Evolutionary conservation across 1,140 invertebrate genomes (phyloP).

Genomic region (Bombus superbus): DNA sequence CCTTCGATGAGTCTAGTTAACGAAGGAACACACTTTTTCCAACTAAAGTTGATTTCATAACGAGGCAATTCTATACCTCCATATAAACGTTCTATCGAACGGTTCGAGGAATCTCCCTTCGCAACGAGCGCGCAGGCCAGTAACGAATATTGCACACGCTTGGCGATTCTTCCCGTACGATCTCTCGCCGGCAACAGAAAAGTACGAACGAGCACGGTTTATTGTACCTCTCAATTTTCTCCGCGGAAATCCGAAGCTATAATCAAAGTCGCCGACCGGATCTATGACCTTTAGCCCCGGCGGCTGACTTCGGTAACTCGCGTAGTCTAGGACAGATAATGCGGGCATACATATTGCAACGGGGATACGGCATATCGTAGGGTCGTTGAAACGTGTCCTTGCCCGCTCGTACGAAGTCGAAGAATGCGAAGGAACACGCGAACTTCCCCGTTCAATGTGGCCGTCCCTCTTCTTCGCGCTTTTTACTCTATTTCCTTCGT

Average conservation of each 20-base stretch:
- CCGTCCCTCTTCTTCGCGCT: background rate
- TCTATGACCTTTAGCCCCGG: slow-evolving; percentile 56
- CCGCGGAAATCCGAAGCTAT: slow-evolving; percentile 60
- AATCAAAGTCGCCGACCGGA: slow-evolving; percentile 57
- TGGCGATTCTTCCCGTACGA: background rate
- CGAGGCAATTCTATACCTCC: background rate
- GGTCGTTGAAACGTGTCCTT: slow-evolving; percentile 51
- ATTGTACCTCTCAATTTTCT: slow-evolving; percentile 62
- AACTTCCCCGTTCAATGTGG: background rate
- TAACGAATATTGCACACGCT: slow-evolving; percentile 25
- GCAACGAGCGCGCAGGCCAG: background rate
- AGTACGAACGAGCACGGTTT: slow-evolving; percentile 46
- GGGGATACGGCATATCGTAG: slow-evolving; percentile 17
- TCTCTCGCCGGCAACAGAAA: slow-evolving; percentile 33
- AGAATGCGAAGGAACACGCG: slow-evolving; percentile 54
- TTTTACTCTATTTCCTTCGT: background rate
- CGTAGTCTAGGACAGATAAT: slow-evolving; percentile 58
- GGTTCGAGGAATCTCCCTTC: background rate
- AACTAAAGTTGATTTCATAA: slow-evolving; percentile 7
- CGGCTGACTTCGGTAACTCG: slow-evolving; percentile 57
- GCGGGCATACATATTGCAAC: slow-evolving; percentile 58
- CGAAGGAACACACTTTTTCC: background rate
- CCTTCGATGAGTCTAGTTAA: background rate
- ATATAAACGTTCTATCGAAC: background rate
- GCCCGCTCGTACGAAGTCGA: slow-evolving; percentile 32